Evolutionary conservation across 2,797 vertebrate genomes (phyloP).

Genomic region (Apogon hyalosoma): DNA sequence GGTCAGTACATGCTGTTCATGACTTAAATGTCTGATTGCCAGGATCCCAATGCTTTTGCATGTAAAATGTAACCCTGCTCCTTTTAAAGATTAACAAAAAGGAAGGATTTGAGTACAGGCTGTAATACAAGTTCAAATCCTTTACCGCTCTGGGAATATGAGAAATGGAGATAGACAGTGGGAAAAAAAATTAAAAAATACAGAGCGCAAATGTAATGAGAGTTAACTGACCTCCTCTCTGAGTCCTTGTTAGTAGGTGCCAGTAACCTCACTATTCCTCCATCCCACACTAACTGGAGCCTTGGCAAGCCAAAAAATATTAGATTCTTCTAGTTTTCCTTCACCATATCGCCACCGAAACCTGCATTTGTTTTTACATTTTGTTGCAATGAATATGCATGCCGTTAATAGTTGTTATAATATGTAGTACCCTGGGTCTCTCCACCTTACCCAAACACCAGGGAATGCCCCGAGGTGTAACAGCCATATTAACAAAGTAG

Average conservation of each 20-base stretch:
- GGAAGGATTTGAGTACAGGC: conserved; percentile 46
- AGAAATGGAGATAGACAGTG: conserved; percentile 44
- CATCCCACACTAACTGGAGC: conserved; percentile 51
- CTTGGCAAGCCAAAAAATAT: conserved; percentile 41
- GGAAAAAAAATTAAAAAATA: conserved; percentile 14
- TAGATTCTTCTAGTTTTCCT: conserved; percentile 20
- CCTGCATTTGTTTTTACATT: conserved; percentile 10
- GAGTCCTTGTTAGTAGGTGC: conserved; percentile 58
- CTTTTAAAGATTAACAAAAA: conserved; percentile 54
- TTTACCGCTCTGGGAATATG: conserved; percentile 46
- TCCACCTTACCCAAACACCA: conserved; percentile 54
- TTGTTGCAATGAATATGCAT: conserved; percentile 54
- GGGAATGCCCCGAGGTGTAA: conserved; percentile 50
- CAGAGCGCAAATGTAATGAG: conserved; percentile 27
- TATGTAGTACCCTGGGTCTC: conserved; percentile 39
- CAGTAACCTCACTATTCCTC: conserved; percentile 53
- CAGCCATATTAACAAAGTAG: conserved; percentile 56
- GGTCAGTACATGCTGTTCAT: conserved; percentile 23
- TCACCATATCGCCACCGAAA: conserved; percentile 21
- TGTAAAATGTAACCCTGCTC: conserved; percentile 49
- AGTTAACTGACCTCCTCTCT: conserved; percentile 53
- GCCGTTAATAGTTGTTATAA: conserved; percentile 44
- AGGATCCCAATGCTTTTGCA: conserved; percentile 40
- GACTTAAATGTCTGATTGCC: conserved; percentile 31
- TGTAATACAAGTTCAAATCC: conserved; percentile 62